Conservation (phyloP, 37 sponge, comb jelly and placozoan genomes). For the Tethya wilhelma region DNA sequence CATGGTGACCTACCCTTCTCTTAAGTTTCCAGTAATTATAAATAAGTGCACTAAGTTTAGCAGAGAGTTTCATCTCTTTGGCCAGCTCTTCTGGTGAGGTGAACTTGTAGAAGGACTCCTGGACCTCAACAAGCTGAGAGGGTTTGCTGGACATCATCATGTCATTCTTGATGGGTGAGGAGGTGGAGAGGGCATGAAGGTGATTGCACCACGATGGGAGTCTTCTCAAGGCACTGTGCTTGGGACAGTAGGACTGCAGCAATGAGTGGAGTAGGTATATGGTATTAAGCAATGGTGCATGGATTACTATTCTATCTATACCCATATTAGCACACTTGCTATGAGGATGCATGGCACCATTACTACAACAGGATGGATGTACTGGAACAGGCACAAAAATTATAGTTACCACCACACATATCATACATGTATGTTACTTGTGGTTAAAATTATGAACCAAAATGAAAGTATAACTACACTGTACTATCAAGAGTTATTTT, state of each 20-base stretch:
- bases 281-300: too few species aligned
- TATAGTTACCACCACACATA: too few species aligned
- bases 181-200: constrained; percentile 3
- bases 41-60: constrained; percentile 52
- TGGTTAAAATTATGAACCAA: too few species aligned
- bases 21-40: constrained; percentile 95
- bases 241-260: constrained; percentile 81
- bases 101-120: constrained; percentile 77
- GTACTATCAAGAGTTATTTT: too few species aligned
- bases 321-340: too few species aligned
- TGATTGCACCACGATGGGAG: constrained; percentile 13
- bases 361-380: too few species aligned
- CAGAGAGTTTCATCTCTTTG: constrained; percentile 34
- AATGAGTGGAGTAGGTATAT: background rate
- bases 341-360: too few species aligned
- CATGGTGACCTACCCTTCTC: constrained; percentile 61
- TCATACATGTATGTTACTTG: too few species aligned
- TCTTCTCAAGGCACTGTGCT: constrained; percentile 57
- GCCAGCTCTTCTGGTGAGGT: constrained; percentile 52
- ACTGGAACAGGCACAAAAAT: too few species aligned
- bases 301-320: too few species aligned
- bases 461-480: too few species aligned
- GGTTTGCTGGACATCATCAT: background rate
- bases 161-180: constrained; percentile 40
- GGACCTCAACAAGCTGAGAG: constrained; percentile 62